phyloP scores from a whole-genome alignment of 1,140 invertebrate genomes.

The Pollicipes pollicipes region DNA sequence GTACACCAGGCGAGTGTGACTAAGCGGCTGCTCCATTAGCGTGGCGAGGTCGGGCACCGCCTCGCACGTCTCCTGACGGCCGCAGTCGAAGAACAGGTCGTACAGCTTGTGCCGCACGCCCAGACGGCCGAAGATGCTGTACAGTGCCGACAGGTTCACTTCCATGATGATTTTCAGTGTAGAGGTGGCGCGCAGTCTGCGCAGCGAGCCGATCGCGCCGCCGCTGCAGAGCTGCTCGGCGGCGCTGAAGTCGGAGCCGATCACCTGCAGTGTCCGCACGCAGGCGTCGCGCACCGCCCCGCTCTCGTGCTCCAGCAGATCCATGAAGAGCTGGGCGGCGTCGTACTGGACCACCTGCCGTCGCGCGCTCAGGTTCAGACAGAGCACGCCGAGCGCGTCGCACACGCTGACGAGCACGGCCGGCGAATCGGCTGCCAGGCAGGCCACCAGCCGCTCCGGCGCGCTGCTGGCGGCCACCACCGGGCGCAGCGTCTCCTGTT shows the following conservation, averaged over 20 bases:
- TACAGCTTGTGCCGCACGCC: neutral
- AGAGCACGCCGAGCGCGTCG: neutral
- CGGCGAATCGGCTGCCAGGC: neutral
- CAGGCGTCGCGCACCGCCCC: neutral
- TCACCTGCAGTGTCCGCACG: neutral
- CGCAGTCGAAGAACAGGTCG: neutral
- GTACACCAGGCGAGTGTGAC: neutral
- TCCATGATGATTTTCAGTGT: neutral
- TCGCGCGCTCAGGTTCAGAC: neutral
- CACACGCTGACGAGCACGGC: neutral
- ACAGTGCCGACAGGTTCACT: neutral
- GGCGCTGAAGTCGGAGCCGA: neutral
- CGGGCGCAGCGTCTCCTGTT: neutral
- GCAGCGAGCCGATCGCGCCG: neutral
- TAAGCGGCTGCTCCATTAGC: neutral
- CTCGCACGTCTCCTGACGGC: neutral
- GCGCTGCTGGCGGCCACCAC: neutral
- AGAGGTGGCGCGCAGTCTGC: neutral
- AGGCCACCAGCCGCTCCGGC: neutral
- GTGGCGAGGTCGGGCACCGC: neutral
- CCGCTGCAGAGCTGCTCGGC: neutral
- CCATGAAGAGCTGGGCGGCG: neutral
- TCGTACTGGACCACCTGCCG: neutral
- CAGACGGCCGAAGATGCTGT: neutral
- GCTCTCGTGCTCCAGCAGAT: neutral